Evolutionary conservation across 2,797 vertebrate species (phyloP).

Genomic region (Siniperca obscura): DNA sequence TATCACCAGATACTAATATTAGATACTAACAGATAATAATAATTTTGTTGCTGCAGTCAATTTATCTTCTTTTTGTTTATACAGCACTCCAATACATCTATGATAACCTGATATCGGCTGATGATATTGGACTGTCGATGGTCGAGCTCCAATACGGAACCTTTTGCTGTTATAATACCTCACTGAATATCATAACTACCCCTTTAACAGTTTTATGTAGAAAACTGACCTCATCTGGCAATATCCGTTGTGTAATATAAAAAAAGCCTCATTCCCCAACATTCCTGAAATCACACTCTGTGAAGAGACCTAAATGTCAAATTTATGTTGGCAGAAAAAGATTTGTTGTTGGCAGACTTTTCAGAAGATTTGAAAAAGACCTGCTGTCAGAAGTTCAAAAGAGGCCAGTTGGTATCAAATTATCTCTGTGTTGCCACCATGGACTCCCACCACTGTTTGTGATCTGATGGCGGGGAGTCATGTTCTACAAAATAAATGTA

Average conservation of each 20-base stretch:
- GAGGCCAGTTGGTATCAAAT: constrained; percentile 9
- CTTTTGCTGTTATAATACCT: not conserved
- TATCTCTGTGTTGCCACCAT: not conserved
- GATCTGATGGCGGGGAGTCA: constrained; percentile 24
- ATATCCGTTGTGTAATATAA: not conserved
- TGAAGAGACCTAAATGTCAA: not conserved
- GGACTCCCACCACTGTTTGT: constrained; percentile 2
- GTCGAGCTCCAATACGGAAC: not conserved
- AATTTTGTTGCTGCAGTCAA: too few relatives aligned
- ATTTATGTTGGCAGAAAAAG: not conserved
- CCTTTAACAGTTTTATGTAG: not conserved
- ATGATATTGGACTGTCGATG: not conserved
- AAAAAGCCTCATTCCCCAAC: not conserved
- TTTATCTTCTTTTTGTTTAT: not conserved
- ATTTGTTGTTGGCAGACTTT: not conserved
- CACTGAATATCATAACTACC: not conserved
- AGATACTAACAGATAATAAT: too few relatives aligned
- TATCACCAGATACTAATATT: too few relatives aligned
- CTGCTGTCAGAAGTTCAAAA: constrained; percentile 7
- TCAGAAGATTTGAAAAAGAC: not conserved
- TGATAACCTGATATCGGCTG: not conserved
- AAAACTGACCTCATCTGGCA: not conserved
- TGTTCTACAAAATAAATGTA: constrained; percentile 23
- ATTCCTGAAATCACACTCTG: not conserved
- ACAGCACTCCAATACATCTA: not conserved